phyloP scores from a whole-genome alignment of 1,140 invertebrate genomes.

The Pogonognathellus flavescens region DNA sequence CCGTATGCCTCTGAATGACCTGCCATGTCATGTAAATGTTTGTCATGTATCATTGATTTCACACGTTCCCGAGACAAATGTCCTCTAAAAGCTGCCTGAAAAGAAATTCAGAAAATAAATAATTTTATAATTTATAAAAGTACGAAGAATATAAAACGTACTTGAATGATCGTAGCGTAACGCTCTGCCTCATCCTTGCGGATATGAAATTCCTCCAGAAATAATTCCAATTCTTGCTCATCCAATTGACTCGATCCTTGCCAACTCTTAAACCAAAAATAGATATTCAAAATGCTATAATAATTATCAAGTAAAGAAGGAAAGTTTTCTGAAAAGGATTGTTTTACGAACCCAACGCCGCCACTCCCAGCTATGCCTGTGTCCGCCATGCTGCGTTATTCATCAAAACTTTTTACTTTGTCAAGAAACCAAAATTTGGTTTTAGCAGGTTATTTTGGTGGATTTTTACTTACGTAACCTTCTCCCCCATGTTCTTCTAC shows the following conservation, averaged over 20 bases:
- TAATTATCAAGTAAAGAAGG: no score
- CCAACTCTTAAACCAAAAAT: background rate
- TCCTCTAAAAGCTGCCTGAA: background rate
- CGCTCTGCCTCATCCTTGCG: background rate
- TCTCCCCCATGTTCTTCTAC: background rate
- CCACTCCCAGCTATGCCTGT: background rate
- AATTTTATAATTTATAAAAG: no score
- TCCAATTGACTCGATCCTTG: background rate
- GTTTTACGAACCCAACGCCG: slow-evolving; percentile 13
- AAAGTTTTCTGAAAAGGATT: background rate
- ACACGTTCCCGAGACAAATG: background rate
- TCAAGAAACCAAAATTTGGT: background rate
- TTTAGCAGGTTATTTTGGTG: background rate
- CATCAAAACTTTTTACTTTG: background rate
- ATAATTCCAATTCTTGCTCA: background rate
- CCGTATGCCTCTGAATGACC: no score
- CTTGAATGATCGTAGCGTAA: slow-evolving; percentile 4
- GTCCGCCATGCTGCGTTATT: no score
- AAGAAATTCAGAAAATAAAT: background rate
- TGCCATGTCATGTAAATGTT: no score
- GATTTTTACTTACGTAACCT: no score
- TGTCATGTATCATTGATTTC: no score
- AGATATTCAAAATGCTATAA: no score
- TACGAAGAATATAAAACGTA: no score
- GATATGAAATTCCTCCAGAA: background rate